A percentile compares a stretch with the other conserved stretches of the same genome.
Evolutionary conservation across 2,888 invertebrate genomes (phyloP).

Genomic region (Eulithis prunata): DNA sequence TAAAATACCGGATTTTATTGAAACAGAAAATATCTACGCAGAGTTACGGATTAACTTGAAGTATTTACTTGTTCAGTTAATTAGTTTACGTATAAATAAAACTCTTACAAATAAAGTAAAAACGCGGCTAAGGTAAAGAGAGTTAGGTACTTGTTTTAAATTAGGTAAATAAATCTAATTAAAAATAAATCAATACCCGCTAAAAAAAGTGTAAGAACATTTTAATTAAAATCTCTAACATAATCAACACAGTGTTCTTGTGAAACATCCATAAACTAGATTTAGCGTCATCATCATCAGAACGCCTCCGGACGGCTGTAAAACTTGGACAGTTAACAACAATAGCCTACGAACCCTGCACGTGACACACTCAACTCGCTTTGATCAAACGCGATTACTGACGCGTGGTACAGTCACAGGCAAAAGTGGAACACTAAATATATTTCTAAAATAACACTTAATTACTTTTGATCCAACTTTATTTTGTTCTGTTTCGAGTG

Average conservation of each 20-base stretch:
- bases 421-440: too few relatives aligned
- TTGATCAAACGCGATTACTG: constrained; percentile 41
- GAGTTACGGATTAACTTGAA: constrained; percentile 9
- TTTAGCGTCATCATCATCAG: constrained; percentile 25
- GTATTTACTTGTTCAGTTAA: constrained; percentile 12
- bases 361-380: constrained; percentile 41
- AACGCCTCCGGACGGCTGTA: constrained; percentile 17
- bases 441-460: too few relatives aligned
- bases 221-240: too few relatives aligned
- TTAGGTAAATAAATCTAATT: too few relatives aligned
- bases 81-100: neutral
- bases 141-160: too few relatives aligned
- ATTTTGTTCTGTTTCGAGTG: too few relatives aligned
- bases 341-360: constrained; percentile 33
- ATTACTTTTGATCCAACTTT: too few relatives aligned
- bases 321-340: constrained; percentile 28
- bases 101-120: too few relatives aligned
- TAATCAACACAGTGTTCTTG: too few relatives aligned
- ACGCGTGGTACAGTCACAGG: constrained; percentile 17
- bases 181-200: too few relatives aligned
- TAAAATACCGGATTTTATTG: constrained; percentile 28
- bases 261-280: neutral
- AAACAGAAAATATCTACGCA: constrained; percentile 4
- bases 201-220: too few relatives aligned
- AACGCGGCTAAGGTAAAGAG: too few relatives aligned